Base-by-base conservation (phyloP, 2,113 vertebrate genomes). In the Silurus meridionalis region DNA sequence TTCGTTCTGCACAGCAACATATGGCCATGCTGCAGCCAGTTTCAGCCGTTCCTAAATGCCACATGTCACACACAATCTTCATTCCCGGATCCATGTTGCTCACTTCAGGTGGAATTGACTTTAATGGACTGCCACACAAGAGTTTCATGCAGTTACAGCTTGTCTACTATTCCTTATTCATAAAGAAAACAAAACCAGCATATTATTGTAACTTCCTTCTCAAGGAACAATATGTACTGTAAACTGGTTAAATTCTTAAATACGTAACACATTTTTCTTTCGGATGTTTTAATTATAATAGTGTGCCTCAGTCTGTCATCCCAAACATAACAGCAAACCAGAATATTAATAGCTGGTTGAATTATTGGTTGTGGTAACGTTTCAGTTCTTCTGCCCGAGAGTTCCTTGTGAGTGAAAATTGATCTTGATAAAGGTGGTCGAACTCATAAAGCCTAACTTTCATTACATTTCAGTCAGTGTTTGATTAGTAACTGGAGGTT, bases 11-110 rank as follows among this genome's bases (percentile, higher is more conserved):
- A 83, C 80, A 25, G 63, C 67, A 57, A 19, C 94, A 95, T 94
- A 93, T 95, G 92, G 92, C 85, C 63, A 88, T 91, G 93, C 57
- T 85, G 82, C 90, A 91, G 77, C 85, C 75, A 37, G 52, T 86
- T 93, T 89, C 72, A 89, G 89, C 78, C 55, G 13, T 86, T 86
- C 74, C 46, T 8, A 89, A 87, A 91, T 81, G 86, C 55, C 72
- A 64, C 72, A 87, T 80, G 87, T 83, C 84, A 17, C 74, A 46
- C 75, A 57, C 50, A 58, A 7, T 17, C 61, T 66, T 85, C 63
- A n/a, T 77, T 77, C 58, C 46, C 0, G 66, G 25, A 69, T 8
- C 37, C 5, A 11, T 19, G n/a, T 6, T 55, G 25, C 13, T 15
- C 52, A 67, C 63, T 80, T 52, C n/a, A 84, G 53, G n/a, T 14